Percentiles rank a stretch among this genome's conserved stretches.
Conservation (phyloP, 2,113 vertebrate species). For the Coracopsis vasa region DNA sequence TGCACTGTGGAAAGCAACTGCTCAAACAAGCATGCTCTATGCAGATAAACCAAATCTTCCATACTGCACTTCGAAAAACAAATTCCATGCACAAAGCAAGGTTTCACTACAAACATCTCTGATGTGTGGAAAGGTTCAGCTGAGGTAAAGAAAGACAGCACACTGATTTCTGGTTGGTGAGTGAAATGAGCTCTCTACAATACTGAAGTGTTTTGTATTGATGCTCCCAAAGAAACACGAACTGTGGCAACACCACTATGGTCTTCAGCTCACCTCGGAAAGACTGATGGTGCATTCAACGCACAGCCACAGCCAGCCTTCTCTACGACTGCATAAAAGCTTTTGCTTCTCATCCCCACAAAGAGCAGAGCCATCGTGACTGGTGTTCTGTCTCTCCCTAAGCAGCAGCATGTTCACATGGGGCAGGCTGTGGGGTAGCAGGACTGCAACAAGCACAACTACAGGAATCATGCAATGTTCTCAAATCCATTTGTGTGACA, state of each 20-base stretch:
- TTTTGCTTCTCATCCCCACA: background rate
- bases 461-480: fast-evolving
- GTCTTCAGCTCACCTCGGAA: background rate
- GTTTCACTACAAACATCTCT: background rate
- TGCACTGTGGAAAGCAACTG: background rate
- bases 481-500: background rate
- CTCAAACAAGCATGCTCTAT: background rate
- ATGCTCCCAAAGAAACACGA: background rate
- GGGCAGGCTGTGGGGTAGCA: background rate
- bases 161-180: background rate
- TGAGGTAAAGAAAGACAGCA: background rate
- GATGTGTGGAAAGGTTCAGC: background rate
- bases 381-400: background rate
- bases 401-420: fast-evolving
- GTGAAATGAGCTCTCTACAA: background rate
- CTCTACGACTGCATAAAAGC: background rate
- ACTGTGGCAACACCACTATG: fast-evolving
- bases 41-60: background rate
- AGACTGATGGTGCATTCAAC: background rate
- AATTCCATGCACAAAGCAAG: background rate
- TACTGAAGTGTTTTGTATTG: background rate
- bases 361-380: background rate
- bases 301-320: background rate
- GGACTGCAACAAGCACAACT: background rate
- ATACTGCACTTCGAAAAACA: background rate